A percentile compares a stretch with the other conserved stretches of the same genome.
These are phyloP conservation scores for Channa striata DNA, from an alignment of 2,797 vertebrate genomes.

Conservation along the genomic window DNA sequence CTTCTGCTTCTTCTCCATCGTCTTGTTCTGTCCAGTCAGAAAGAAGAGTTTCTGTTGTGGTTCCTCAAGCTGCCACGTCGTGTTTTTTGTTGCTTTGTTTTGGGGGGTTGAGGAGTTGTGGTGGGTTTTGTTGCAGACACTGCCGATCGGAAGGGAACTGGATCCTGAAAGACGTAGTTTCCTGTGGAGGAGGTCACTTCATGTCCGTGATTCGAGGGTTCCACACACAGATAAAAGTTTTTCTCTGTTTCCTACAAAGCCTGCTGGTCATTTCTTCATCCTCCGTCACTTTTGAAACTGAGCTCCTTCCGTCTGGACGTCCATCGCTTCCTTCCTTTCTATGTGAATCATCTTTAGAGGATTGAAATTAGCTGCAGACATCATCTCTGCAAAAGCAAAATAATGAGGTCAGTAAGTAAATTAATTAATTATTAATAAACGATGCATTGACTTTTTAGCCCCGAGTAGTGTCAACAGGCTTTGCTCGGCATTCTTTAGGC, in stretches of 20 bases:
- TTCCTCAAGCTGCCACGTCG: constrained; percentile 31
- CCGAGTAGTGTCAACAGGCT: not conserved
- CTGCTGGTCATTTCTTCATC: not conserved
- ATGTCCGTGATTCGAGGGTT: too few relatives aligned
- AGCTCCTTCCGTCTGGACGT: not conserved
- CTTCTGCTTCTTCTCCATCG: constrained; percentile 27
- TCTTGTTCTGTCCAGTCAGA: constrained; percentile 60
- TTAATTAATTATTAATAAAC: too few relatives aligned
- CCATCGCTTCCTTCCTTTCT: not conserved
- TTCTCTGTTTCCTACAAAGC: too few relatives aligned
- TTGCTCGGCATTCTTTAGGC: too few relatives aligned
- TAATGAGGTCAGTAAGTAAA: too few relatives aligned
- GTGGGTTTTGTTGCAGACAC: constrained; percentile 26
- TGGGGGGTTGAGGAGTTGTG: not conserved
- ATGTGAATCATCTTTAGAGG: too few relatives aligned
- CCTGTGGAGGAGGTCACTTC: not conserved
- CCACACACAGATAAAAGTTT: too few relatives aligned
- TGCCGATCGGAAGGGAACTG: constrained; percentile 6
- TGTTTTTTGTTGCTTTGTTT: constrained; percentile 1
- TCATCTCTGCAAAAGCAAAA: not conserved
- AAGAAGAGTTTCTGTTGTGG: constrained; percentile 14
- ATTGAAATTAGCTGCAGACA: too few relatives aligned
- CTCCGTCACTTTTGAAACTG: not conserved
- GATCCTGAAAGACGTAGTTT: constrained; percentile 3
- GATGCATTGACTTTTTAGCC: too few relatives aligned